Evolutionary conservation across 30 jellyfish, hydroid and myxozoan genomes (phyloP), one percentile per base, ranked within the genome.

Genomic region (Rhopilema esculentum): DNA sequence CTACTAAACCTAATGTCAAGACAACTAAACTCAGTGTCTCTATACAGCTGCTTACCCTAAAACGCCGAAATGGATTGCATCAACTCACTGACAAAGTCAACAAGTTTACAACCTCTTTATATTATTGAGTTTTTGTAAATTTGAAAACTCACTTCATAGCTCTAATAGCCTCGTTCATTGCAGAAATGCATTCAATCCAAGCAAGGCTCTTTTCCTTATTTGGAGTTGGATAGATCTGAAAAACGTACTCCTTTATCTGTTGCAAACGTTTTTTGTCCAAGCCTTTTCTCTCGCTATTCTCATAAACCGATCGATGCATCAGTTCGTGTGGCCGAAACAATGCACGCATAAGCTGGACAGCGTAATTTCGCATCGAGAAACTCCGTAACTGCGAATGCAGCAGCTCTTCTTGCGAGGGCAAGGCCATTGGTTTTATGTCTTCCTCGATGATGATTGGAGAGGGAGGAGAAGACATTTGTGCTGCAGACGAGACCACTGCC

Each of bases 131-230:
- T 1, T 0, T n/a, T 9, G 25, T 2, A 71, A 26, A 9, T 26
- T 71, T 31, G 2, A 71, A 57, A 64, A 31, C 29, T 40, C 40
- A 80, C 53, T 80, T 80, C 80, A 80, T 0, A 22, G 62, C 52
- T 19, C 90, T 67, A 0, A 80, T 80, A 16, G 90, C 90, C 80
- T 80, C 90, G 90, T 80, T 80, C 90, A 80, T 80, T 15, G 90
- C 90, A 19, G 90, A 71, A 29, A 80, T 66, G 69, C 90, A 80
- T 19, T 66, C 90, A 80, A 80, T 80, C 90, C 90, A 80, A 17
- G 82, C 90, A 73, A 80, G 90, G 74, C 90, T 80, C 51, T 80
- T 80, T 49, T 80, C 90, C 19, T 80, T 66, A 31, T 57, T 80
- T 65, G 90, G 90, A 4, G 90, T 80, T 29, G 90, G 90, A 24